These are phyloP conservation scores for Typhlomys cinereus DNA, from an alignment of 2,113 vertebrate species.

Conservation along the genomic window DNA sequence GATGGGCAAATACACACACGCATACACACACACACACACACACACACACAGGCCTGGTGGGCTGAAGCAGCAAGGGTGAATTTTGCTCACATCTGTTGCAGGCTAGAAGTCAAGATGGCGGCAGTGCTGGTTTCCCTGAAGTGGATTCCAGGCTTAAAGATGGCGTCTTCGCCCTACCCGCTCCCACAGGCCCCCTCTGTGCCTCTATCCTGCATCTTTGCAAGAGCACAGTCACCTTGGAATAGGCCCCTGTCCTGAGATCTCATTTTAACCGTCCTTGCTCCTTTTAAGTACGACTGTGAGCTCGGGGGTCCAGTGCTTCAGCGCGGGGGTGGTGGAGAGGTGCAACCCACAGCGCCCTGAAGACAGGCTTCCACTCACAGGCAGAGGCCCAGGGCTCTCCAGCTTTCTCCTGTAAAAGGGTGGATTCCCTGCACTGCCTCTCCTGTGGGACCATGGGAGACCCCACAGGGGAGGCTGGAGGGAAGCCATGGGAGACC, in stretches of 20 bases:
- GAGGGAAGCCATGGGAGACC: not conserved
- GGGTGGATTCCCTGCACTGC: not conserved
- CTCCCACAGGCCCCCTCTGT: fast-evolving
- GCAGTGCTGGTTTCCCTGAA: not conserved
- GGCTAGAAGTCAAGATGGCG: fast-evolving
- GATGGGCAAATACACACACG: too few relatives aligned
- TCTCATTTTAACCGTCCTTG: not conserved
- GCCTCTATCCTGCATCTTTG: not conserved
- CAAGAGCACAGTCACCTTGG: fast-evolving
- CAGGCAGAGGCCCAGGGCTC: not conserved
- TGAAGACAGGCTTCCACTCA: not conserved
- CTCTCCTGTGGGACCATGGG: not conserved
- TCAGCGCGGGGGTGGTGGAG: fast-evolving
- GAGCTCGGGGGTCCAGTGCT: not conserved
- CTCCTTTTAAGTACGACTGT: not conserved
- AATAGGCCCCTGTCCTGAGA: too few relatives aligned
- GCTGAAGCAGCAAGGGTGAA: fast-evolving
- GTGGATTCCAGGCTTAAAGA: not conserved
- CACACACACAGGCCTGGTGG: not conserved
- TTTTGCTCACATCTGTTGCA: not conserved
- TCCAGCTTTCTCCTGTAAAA: too few relatives aligned
- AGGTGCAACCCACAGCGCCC: fast-evolving
- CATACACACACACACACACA: too few relatives aligned
- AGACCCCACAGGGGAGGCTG: not conserved
- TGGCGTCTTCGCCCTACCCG: fast-evolving